These are phyloP conservation scores for Hippocampus comes DNA, from an alignment of 2,113 vertebrate species.

Conservation along the genomic window DNA sequence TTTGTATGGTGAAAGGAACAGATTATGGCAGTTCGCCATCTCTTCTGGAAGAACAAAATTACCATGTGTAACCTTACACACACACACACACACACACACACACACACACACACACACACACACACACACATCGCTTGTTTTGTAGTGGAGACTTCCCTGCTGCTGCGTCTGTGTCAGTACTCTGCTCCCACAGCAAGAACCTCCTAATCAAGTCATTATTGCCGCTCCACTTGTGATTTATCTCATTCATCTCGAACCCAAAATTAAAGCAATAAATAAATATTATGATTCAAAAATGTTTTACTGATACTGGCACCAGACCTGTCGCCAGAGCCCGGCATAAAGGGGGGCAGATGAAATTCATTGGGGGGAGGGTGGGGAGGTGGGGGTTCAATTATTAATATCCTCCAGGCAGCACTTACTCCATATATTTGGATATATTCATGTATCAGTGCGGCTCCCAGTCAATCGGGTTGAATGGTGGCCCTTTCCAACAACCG, in stretches of 20 bases:
- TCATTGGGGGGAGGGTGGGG: too few relatives aligned
- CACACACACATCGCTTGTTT: conserved; percentile 28
- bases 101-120: conserved; percentile 17
- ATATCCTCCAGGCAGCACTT: too few relatives aligned
- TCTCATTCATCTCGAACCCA: conserved; percentile 18
- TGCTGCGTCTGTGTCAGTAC: conserved; percentile 21
- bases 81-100: conserved; percentile 3
- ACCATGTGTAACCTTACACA: conserved; percentile 43
- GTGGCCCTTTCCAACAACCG: too few relatives aligned
- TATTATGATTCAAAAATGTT: conserved; percentile 15
- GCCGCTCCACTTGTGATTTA: conserved; percentile 12
- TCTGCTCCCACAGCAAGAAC: conserved; percentile 19
- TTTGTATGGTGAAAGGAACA: conserved; percentile 37
- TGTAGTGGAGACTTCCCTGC: conserved; percentile 28
- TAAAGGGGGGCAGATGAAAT: too few relatives aligned
- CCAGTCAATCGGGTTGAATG: too few relatives aligned
- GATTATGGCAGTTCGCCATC: conserved; percentile 62
- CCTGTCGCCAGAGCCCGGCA: too few relatives aligned
- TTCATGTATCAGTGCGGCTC: too few relatives aligned
- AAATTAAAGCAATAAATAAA: conserved; percentile 2
- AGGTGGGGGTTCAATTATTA: too few relatives aligned
- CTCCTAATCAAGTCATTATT: conserved; percentile 16
- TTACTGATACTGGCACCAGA: conserved; percentile 44
- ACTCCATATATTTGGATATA: too few relatives aligned
- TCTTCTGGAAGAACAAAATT: conserved; percentile 50